Conservation (phyloP, 1,140 invertebrate genomes). For the Muscidifurax raptorellus region DNA sequence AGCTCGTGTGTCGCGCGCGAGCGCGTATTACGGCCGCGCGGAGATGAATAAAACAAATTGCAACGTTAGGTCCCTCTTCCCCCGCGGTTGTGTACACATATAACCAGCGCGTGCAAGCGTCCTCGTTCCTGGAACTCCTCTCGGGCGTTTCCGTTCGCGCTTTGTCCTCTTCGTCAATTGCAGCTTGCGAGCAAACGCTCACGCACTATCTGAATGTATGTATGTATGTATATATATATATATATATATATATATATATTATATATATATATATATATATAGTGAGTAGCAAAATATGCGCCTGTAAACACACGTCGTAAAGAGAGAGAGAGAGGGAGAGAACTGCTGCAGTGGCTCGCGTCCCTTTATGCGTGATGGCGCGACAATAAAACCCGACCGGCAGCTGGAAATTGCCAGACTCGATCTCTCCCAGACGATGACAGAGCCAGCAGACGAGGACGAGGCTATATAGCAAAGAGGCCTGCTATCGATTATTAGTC, state of each 20-base stretch:
- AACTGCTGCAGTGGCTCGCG: background rate
- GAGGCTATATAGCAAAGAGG: background rate
- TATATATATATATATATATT: no score
- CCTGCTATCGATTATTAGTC: conserved; percentile 42
- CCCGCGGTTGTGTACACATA: background rate
- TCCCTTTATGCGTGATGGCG: background rate
- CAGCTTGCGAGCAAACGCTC: no score
- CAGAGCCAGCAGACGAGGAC: background rate
- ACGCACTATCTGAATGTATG: no score
- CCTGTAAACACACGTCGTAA: background rate
- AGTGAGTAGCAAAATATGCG: background rate
- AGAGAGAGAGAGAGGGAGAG: no score
- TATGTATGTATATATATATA: no score
- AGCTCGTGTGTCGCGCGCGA: background rate
- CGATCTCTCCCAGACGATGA: background rate
- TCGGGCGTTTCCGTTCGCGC: background rate
- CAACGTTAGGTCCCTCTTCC: background rate
- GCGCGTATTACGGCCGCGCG: background rate
- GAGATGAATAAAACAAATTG: conserved; percentile 28
- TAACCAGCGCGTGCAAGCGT: no score
- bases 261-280: no score
- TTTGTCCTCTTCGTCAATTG: background rate
- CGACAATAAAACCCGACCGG: conserved; percentile 23
- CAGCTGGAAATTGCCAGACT: conserved; percentile 30
- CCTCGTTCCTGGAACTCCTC: no score